Conservation (phyloP, 2,113 vertebrate species). For the Hoplias malabaricus region DNA sequence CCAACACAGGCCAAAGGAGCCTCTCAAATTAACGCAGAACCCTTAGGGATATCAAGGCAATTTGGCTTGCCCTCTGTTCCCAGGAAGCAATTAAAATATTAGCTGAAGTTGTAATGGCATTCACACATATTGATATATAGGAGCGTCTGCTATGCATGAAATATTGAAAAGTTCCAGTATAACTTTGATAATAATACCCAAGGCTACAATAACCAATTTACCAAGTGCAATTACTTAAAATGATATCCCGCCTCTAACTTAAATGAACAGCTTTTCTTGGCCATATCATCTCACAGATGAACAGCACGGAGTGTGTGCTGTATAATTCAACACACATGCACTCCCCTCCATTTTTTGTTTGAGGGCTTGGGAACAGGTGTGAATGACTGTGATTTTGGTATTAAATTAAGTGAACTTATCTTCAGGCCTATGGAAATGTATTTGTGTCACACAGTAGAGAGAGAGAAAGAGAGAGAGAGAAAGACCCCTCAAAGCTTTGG, state of each 20-base stretch:
- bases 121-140: constrained; percentile 67
- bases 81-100: constrained; percentile 79
- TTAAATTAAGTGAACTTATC: constrained; percentile 17
- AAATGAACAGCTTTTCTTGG: background rate
- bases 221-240: constrained; percentile 50
- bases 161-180: constrained; percentile 51
- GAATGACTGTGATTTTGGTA: background rate
- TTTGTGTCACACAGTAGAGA: constrained; percentile 14
- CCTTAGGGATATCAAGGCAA: constrained; percentile 74
- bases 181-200: constrained; percentile 54
- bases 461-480: background rate
- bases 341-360: background rate
- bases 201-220: constrained; percentile 55
- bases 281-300: background rate
- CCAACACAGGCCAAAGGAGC: constrained; percentile 67
- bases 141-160: constrained; percentile 49
- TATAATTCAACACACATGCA: background rate
- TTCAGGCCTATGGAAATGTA: background rate
- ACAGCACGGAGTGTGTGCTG: background rate
- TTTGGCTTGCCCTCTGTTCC: constrained; percentile 75
- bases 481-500: background rate
- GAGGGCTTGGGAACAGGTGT: background rate
- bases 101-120: constrained; percentile 66
- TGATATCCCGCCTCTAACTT: constrained; percentile 13
- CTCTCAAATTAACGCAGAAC: constrained; percentile 75